Conservation (phyloP, 2,797 vertebrate genomes). For the Momotus momota region DNA sequence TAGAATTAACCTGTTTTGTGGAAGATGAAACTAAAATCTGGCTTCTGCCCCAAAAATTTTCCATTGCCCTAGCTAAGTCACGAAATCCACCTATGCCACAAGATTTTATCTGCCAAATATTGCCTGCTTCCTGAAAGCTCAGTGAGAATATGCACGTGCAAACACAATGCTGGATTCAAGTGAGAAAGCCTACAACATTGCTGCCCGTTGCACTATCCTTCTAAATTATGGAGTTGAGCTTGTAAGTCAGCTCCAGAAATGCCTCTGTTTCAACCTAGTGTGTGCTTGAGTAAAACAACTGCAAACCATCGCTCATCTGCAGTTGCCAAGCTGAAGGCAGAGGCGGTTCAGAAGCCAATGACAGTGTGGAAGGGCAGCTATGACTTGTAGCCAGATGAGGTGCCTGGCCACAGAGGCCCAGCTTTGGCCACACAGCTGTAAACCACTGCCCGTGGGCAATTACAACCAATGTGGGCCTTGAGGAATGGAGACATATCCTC, state of each 20-base stretch:
- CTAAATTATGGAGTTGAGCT: background rate
- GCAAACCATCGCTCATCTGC: background rate
- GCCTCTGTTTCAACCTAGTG: background rate
- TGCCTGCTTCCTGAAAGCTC: background rate
- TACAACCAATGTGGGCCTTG: background rate
- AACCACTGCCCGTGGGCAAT: fast-evolving
- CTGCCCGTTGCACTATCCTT: background rate
- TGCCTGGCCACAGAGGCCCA: background rate
- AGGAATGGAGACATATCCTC: background rate
- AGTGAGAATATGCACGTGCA: fast-evolving
- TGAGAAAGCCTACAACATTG: background rate
- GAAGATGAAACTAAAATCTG: background rate
- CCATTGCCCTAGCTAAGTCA: background rate
- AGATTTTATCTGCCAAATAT: background rate
- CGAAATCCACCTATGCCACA: background rate
- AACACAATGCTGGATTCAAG: background rate
- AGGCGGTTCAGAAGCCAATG: background rate
- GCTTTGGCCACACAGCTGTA: background rate
- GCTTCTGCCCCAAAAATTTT: background rate
- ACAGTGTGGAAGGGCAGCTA: fast-evolving
- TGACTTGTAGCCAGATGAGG: background rate
- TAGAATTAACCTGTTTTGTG: background rate
- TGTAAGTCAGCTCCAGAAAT: background rate
- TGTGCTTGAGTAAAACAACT: fast-evolving
- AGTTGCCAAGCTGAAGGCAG: background rate